Conservation (phyloP, 2,113 vertebrate genomes). For the Pseudonaja textilis region DNA sequence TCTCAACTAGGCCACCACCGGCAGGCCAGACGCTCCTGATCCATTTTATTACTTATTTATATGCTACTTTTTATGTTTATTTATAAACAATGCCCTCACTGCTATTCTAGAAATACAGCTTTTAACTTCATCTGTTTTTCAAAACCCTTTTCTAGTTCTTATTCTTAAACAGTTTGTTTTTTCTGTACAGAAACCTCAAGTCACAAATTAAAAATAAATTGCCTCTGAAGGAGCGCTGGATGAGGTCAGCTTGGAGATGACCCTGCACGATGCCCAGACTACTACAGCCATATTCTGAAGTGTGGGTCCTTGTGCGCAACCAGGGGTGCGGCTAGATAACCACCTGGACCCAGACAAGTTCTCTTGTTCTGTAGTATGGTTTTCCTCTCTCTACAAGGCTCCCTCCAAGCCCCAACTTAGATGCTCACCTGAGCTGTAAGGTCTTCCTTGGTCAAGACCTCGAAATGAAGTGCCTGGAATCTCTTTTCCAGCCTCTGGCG, state of each 20-base stretch:
- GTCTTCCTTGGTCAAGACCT: slow-evolving; percentile 72
- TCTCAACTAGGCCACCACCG: not conserved
- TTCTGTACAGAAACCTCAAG: not conserved
- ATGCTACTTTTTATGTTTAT: too few relatives aligned
- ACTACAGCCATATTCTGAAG: not conserved
- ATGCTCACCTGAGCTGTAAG: slow-evolving; percentile 74
- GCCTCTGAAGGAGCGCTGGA: not conserved
- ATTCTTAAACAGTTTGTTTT: too few relatives aligned
- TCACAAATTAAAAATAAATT: not conserved
- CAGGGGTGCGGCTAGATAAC: not conserved
- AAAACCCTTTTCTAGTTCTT: too few relatives aligned
- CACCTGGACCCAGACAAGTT: not conserved
- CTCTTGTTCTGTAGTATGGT: too few relatives aligned
- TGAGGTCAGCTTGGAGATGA: not conserved
- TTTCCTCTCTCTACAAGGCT: not conserved
- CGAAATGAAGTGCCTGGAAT: slow-evolving; percentile 77
- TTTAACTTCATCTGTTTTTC: not conserved
- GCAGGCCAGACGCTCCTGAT: not conserved
- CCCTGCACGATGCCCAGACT: too few relatives aligned
- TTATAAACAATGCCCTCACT: not conserved
- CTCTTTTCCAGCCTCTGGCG: slow-evolving; percentile 77
- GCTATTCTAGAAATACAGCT: not conserved
- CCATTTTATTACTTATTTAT: too few relatives aligned
- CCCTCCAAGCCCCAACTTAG: not conserved
- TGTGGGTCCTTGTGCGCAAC: not conserved